Evolutionary conservation across 2,113 vertebrate genomes (phyloP).

Genomic region (Hemiscyllium ocellatum): DNA sequence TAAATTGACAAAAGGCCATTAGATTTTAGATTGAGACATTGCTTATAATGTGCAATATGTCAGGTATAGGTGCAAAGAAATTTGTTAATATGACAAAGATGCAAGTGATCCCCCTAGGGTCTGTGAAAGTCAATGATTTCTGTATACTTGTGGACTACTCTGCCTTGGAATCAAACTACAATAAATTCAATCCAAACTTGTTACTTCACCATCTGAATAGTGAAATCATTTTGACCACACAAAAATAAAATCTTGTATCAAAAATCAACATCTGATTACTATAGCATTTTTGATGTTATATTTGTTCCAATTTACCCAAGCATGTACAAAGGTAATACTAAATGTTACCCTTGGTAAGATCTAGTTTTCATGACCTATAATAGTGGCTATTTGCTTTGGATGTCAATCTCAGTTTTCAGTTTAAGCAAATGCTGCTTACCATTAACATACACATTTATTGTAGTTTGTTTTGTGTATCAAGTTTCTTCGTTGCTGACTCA

Average conservation of each 20-base stretch:
- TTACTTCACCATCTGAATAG: neutral
- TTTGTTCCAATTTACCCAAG: neutral
- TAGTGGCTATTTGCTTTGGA: neutral
- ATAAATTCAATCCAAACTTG: neutral
- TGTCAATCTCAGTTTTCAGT: neutral
- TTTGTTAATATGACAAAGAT: neutral
- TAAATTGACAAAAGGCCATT: neutral
- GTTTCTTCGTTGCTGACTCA: constrained; percentile 1
- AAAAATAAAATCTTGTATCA: neutral
- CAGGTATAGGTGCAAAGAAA: neutral
- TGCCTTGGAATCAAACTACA: neutral
- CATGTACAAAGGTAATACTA: neutral
- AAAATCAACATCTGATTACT: neutral
- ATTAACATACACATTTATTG: neutral
- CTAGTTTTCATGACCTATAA: neutral
- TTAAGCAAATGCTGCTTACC: neutral
- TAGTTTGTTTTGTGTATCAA: neutral
- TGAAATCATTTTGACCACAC: neutral
- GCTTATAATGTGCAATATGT: neutral
- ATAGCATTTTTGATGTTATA: neutral
- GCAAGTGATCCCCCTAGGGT: neutral
- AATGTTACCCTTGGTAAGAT: neutral
- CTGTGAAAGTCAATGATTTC: neutral
- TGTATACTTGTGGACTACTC: neutral
- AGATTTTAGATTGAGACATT: neutral